phyloP scores from a whole-genome alignment of 2,888 invertebrate species.

The Pseudoips prasinana region DNA sequence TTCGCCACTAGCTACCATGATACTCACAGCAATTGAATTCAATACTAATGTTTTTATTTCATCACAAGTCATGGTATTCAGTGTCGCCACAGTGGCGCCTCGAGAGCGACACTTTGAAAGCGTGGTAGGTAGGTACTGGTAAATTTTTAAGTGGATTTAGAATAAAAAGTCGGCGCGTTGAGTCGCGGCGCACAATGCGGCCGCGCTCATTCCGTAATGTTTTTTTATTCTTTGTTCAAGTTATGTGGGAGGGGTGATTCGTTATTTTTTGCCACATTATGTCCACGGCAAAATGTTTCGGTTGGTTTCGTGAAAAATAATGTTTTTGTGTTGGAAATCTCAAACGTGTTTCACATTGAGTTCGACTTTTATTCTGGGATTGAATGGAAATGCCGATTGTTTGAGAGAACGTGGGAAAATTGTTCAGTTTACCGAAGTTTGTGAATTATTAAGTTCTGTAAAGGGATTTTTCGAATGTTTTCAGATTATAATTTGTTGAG shows the following conservation, averaged over 20 bases:
- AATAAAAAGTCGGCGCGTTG: constrained; percentile 28
- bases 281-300: constrained; percentile 23
- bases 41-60: constrained; percentile 27
- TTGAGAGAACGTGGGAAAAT: constrained; percentile 1
- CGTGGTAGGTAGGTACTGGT: no score
- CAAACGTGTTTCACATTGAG: constrained; percentile 17
- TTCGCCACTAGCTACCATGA: constrained; percentile 1
- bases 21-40: constrained; percentile 27
- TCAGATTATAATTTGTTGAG: neutral
- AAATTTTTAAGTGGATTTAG: constrained; percentile 33
- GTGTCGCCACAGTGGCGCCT: constrained; percentile 31
- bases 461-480: neutral
- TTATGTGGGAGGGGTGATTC: constrained; percentile 29
- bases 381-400: constrained; percentile 15
- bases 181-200: constrained; percentile 22
- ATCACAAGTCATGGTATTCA: constrained; percentile 20
- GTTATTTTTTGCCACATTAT: constrained; percentile 33
- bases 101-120: constrained; percentile 31
- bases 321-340: constrained; percentile 17
- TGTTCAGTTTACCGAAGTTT: neutral
- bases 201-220: constrained; percentile 17
- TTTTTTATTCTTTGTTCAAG: constrained; percentile 29
- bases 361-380: constrained; percentile 19
- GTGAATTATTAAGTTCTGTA: neutral
- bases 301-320: constrained; percentile 22